phyloP scores from a whole-genome alignment of 2,113 vertebrate genomes.

The Psammodynastes pulverulentus region DNA sequence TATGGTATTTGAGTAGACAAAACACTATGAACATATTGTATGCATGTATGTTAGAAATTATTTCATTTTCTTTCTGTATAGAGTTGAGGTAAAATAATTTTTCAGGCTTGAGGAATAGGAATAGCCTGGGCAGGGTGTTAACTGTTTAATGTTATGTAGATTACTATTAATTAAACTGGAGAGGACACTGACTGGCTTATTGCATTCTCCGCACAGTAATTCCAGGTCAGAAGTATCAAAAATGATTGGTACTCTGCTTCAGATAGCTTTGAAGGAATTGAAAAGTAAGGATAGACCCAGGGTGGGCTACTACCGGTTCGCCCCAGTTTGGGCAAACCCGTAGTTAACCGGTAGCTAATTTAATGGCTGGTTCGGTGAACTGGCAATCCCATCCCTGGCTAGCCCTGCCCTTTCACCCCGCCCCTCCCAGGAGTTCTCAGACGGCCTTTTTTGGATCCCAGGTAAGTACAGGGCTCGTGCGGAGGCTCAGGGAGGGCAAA shows the following conservation, averaged over 20 bases:
- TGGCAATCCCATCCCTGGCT: too few relatives aligned
- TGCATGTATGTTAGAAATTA: neutral
- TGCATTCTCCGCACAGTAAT: neutral
- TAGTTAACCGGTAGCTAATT: too few relatives aligned
- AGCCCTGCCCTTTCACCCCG: too few relatives aligned
- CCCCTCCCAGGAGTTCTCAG: too few relatives aligned
- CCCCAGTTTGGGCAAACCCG: too few relatives aligned
- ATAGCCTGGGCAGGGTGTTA: neutral
- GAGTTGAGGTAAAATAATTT: neutral
- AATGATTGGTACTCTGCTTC: neutral
- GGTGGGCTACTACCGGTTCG: too few relatives aligned
- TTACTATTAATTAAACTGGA: neutral
- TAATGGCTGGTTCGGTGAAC: too few relatives aligned
- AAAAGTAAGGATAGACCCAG: neutral
- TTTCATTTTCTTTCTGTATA: neutral
- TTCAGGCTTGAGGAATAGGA: neutral
- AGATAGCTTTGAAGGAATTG: neutral
- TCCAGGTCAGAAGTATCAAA: neutral
- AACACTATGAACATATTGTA: neutral
- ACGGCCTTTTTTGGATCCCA: too few relatives aligned
- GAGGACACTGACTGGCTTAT: neutral
- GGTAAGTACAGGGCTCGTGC: too few relatives aligned
- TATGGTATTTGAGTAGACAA: too few relatives aligned
- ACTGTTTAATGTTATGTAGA: neutral
- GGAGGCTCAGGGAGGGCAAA: too few relatives aligned